Percentiles rank a stretch among this genome's conserved stretches.
Evolutionary conservation across 2,113 vertebrate genomes (phyloP).

Genomic region (Aepyceros melampus): DNA sequence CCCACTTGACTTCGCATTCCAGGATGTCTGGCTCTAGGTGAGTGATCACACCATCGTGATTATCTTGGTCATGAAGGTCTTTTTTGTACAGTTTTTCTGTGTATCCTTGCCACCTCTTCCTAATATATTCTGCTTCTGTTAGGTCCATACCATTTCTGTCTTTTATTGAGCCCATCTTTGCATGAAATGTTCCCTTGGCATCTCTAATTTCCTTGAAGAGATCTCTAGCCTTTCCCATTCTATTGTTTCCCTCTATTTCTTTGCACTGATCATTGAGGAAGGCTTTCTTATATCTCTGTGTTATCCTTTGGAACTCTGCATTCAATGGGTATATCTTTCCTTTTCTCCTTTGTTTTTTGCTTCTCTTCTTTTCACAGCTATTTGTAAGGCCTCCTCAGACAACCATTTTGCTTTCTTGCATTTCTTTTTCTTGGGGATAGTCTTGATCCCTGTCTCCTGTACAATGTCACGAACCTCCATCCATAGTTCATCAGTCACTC

Average conservation of each 20-base stretch:
- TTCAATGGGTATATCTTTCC: neutral
- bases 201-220: neutral
- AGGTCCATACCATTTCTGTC: neutral
- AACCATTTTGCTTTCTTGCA: neutral
- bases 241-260: neutral
- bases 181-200: neutral
- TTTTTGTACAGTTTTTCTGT: neutral
- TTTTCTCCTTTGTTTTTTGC: neutral
- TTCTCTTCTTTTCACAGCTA: neutral
- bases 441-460: neutral
- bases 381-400: neutral
- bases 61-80: neutral
- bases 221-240: neutral
- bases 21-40: neutral
- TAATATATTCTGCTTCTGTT: neutral
- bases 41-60: neutral
- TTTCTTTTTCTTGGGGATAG: neutral
- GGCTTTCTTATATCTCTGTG: neutral
- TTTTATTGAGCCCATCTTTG: neutral
- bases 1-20: neutral
- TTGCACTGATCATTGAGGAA: neutral
- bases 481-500: neutral
- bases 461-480: fast-evolving
- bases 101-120: neutral
- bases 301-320: neutral